Conservation (phyloP, 2,888 invertebrate genomes). For the Aporophyla nigra region DNA sequence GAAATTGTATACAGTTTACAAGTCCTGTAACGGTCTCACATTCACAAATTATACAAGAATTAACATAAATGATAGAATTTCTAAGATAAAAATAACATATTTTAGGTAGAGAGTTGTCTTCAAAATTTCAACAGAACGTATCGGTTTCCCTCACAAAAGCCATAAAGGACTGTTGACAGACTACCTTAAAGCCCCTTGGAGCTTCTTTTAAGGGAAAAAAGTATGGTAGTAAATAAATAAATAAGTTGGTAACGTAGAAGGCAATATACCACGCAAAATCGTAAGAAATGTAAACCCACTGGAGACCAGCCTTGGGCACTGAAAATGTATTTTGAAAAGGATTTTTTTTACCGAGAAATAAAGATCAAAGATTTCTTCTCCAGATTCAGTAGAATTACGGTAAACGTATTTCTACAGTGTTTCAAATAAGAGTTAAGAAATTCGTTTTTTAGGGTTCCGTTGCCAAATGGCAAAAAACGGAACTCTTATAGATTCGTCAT, state of each 20-base stretch:
- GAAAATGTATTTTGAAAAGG: not conserved
- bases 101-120: not conserved
- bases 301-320: conserved; percentile 7
- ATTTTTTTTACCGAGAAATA: not conserved
- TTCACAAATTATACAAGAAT: too few relatives aligned
- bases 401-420: too few relatives aligned
- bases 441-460: too few relatives aligned
- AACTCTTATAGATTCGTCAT: too few relatives aligned
- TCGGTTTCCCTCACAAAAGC: not conserved
- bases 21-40: too few relatives aligned
- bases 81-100: too few relatives aligned
- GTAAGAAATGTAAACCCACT: conserved; percentile 29
- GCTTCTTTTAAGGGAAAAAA: not conserved
- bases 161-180: not conserved
- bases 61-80: too few relatives aligned
- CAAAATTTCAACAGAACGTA: not conserved
- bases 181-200: conserved; percentile 13
- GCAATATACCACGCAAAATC: conserved; percentile 15
- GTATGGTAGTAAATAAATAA: conserved; percentile 27
- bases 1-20: too few relatives aligned
- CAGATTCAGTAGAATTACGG: too few relatives aligned
- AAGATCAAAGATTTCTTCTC: too few relatives aligned
- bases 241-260: not conserved
- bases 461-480: too few relatives aligned
- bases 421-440: too few relatives aligned